Percentiles rank a stretch among this genome's conserved stretches.
These are phyloP conservation scores for Pipa parva DNA, from an alignment of 2,113 vertebrate genomes.

Conservation along the genomic window DNA sequence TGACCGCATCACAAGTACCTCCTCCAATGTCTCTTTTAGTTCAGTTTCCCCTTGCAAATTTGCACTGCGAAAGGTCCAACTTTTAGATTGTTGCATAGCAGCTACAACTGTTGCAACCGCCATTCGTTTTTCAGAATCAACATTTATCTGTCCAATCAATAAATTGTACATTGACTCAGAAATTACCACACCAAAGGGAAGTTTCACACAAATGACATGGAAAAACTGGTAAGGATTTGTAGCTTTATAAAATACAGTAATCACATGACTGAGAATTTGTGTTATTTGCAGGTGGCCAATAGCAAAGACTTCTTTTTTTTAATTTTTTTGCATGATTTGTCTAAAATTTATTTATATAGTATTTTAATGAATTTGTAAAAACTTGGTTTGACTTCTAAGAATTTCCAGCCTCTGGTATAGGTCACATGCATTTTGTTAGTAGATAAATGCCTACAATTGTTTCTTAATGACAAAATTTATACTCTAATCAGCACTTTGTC, in stretches of 20 bases:
- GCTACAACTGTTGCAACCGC: slow-evolving; percentile 30
- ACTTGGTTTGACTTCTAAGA: too few species aligned
- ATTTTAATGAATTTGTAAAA: too few species aligned
- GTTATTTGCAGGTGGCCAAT: slow-evolving; percentile 2
- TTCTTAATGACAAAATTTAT: neutral
- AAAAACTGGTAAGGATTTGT: too few species aligned
- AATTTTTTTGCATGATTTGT: neutral
- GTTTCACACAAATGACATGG: neutral
- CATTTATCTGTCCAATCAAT: slow-evolving; percentile 15
- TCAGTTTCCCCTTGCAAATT: neutral
- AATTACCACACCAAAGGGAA: neutral
- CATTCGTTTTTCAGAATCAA: slow-evolving; percentile 15
- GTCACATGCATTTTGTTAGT: slow-evolving; percentile 19
- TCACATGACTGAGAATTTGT: too few species aligned
- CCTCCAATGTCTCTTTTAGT: neutral
- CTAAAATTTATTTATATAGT: neutral
- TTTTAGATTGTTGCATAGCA: slow-evolving; percentile 20
- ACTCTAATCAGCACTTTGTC: too few species aligned
- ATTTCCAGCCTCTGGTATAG: slow-evolving; percentile 6
- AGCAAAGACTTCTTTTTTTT: slow-evolving; percentile 4
- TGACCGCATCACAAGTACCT: slow-evolving; percentile 15
- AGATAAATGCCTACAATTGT: neutral
- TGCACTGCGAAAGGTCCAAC: slow-evolving; percentile 16
- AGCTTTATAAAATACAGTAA: too few species aligned
- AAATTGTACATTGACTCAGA: slow-evolving; percentile 8